Evolutionary conservation across 2,888 invertebrate genomes (phyloP), one percentile per base, ranked within the genome.

Genomic region (Periphyllus acericola): DNA sequence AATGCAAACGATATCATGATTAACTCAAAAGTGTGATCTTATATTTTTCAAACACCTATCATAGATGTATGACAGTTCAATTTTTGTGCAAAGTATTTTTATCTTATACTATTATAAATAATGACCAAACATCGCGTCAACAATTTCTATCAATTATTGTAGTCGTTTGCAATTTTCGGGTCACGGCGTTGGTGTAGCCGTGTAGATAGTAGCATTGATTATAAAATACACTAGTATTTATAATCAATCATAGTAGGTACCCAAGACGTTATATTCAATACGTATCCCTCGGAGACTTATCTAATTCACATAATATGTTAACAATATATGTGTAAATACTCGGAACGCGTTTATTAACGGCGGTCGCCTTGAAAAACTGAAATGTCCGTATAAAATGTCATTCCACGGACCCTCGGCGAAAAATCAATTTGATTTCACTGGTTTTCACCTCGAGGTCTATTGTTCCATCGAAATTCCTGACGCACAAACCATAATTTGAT

Each of bases 371-470:
- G 86, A 72, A 72, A 86, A 80, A 36, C 34, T 25, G 3, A 55
- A 86, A 86, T 72, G 36, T 86, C 79, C 87, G 74, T 60, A 55
- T 29, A 80, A 86, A 80, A 66, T 46, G 81, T 75, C 79, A 40
- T 80, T 78, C 72, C 80, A 25, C 76, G 84, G 46, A 34, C 40
- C 72, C 81, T 68, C 36, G 66, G 66, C 14, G 68, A 78, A 74
- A 87, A 79, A 72, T 66, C 74, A 75, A 87, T 87, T 81, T 29
- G 25, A 75, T 87, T 66, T 74, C 74, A 55, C 72, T 29, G 55
- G 71, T 86, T 74, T 86, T 79, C 79, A 55, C 85, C 78, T 71
- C 78, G 71, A 78, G 34, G 36, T 60, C 40, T 40, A 75, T 87
- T 81, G 87, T 75, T 81, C 80, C 40, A 29, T 40, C 60, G 74